Percentiles rank a stretch among this genome's conserved stretches.
phyloP scores from a whole-genome alignment of 1,140 invertebrate species.

The Steinernema feltiae region DNA sequence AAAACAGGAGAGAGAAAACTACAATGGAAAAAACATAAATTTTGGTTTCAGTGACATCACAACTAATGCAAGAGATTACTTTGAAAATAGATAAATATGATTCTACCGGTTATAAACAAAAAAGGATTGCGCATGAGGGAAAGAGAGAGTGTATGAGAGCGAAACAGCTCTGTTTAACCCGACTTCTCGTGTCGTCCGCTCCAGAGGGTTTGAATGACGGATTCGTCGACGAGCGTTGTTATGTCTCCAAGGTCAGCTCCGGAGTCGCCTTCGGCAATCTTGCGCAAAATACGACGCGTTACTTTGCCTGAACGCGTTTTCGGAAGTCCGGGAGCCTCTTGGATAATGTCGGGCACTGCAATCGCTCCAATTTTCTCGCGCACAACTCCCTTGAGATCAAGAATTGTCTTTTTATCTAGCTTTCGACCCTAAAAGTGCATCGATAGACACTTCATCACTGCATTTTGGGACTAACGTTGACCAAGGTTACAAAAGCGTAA shows the following conservation, averaged over 20 bases:
- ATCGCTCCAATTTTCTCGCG: conserved; percentile 88
- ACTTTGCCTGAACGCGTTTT: conserved; percentile 98
- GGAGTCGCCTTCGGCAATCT: conserved; percentile 74
- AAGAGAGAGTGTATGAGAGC: no score
- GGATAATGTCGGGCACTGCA: conserved; percentile 77
- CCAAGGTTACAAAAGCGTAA: conserved; percentile 88
- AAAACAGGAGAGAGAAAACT: background rate
- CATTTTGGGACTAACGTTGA: conserved; percentile 64
- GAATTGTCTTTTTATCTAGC: conserved; percentile 30
- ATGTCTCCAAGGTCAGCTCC: conserved; percentile 82
- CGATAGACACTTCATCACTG: conserved; percentile 11
- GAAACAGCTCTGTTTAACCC: no score
- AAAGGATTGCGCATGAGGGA: background rate
- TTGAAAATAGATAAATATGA: background rate
- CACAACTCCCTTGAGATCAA: conserved; percentile 64
- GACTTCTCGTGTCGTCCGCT: conserved; percentile 11
- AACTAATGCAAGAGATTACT: background rate
- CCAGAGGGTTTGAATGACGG: conserved; percentile 74
- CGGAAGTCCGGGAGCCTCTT: conserved; percentile 80
- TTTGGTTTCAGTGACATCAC: background rate
- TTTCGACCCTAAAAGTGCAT: conserved; percentile 26
- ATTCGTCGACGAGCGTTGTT: conserved; percentile 81
- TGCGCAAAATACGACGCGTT: conserved; percentile 85
- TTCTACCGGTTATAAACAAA: background rate
- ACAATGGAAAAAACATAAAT: no score